These are phyloP conservation scores for Xylota segnis DNA, from an alignment of 2,888 invertebrate species.

Conservation along the genomic window DNA sequence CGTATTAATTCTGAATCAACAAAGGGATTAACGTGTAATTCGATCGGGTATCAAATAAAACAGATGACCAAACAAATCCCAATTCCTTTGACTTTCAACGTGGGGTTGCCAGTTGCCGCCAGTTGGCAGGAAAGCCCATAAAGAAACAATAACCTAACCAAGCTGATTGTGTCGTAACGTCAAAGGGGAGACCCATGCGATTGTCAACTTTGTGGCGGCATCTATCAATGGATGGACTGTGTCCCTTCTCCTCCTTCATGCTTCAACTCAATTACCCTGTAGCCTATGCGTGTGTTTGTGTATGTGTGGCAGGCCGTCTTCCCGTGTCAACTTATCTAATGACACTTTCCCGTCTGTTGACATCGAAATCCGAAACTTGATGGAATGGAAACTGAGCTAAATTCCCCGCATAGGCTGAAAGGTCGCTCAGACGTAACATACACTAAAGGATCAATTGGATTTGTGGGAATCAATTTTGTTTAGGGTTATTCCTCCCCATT, in stretches of 20 bases:
- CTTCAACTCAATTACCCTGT: conserved; percentile 75
- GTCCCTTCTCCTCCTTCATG: conserved; percentile 3
- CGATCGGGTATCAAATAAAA: conserved; percentile 77
- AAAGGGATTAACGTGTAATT: conserved; percentile 76
- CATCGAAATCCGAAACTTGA: conserved; percentile 70
- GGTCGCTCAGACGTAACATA: conserved; percentile 71
- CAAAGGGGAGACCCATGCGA: conserved; percentile 48
- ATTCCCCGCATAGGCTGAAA: conserved; percentile 59
- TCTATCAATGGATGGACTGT: conserved; percentile 53
- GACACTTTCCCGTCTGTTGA: conserved; percentile 76
- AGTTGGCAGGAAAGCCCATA: conserved; percentile 64
- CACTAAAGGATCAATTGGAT: conserved; percentile 73
- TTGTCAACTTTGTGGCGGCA: conserved; percentile 68
- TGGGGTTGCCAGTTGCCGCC: neutral
- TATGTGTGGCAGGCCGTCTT: conserved; percentile 34
- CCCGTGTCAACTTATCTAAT: conserved; percentile 75
- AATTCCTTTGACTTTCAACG: conserved; percentile 74
- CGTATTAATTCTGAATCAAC: conserved; percentile 76
- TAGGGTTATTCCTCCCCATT: conserved; percentile 69
- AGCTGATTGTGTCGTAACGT: conserved; percentile 39
- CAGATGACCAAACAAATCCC: conserved; percentile 77
- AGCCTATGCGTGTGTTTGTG: conserved; percentile 41
- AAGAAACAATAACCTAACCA: conserved; percentile 71
- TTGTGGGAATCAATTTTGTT: conserved; percentile 75
- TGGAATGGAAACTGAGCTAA: conserved; percentile 41